phyloP scores from a whole-genome alignment of 2,797 vertebrate genomes.

The Dallia pectoralis region DNA sequence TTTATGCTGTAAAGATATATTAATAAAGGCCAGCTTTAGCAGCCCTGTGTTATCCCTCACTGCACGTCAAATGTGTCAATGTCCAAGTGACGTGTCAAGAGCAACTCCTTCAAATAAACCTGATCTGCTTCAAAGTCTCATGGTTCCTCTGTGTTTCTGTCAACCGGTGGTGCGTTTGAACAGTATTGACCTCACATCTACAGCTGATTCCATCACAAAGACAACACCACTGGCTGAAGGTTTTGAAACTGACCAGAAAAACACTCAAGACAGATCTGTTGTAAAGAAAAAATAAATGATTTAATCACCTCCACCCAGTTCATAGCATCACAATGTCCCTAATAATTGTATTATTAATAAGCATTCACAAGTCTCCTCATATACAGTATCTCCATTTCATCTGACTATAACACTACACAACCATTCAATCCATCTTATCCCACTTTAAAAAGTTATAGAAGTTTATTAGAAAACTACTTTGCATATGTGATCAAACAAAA shows the following conservation, averaged over 20 bases:
- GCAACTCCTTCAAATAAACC: conserved; percentile 53
- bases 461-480: conserved; percentile 57
- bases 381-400: conserved; percentile 30
- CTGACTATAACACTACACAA: conserved; percentile 23
- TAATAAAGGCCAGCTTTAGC: no score
- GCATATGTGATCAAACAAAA: conserved; percentile 44
- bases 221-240: no score
- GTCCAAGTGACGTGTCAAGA: neutral
- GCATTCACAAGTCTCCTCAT: conserved; percentile 34
- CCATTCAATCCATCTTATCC: conserved; percentile 42
- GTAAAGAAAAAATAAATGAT: conserved; percentile 51
- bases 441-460: conserved; percentile 49
- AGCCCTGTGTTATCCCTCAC: no score
- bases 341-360: conserved; percentile 43
- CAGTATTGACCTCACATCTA: no score
- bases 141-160: no score
- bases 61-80: neutral
- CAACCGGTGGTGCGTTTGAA: no score
- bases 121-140: conserved; percentile 24
- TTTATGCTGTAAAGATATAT: neutral
- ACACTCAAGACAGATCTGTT: conserved; percentile 14
- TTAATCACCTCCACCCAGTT: conserved; percentile 64
- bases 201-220: no score
- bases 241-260: no score
- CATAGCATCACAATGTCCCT: conserved; percentile 51